Base-by-base conservation (phyloP, 2,888 invertebrate species). In the Eudasyphora cyanicolor region DNA sequence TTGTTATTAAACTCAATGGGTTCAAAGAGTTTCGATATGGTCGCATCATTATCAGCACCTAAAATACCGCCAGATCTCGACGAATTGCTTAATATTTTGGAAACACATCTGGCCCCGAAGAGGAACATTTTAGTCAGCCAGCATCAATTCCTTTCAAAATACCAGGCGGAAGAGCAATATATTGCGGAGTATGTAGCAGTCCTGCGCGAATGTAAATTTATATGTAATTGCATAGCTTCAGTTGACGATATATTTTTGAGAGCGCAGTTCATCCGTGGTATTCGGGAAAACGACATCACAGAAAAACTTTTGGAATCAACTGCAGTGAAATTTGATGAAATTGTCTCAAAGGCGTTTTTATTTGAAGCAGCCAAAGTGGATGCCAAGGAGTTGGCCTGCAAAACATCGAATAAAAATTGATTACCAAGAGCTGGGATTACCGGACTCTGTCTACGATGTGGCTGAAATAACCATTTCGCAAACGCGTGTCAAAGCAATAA, bases 321-420 rank as follows among this genome's bases (percentile, higher is more conserved):
- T 24, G 4, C 77, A 4, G 51, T 17, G 7, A 27, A 54, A 17
- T 76, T 75, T 38, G 32, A 29, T 12, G 35, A 77, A 14, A 45
- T 60, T 27, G 45, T 78, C 2, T 1, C 69, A 67, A 76, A 62
- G 32, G 69, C 79, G n/a, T 1, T 80, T 6, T 62, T 67, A 2
- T 64, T 79, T 42, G 79, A 84, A 79, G 69, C 73, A 2, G 81
- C 82, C 2, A 64, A 76, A 54, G 49, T 35, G 14, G 32, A 81
- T 70, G 27, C 57, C 14, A 69, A 51, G n/a, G 35, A 67, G 51
- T 49, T 67, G 12, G 3, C 27, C 6, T n/a, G 35, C 6, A 21
- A 54, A n/a, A n/a, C n/a, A n/a, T n/a, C n/a, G 32, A 32, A 32
- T 8, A 1, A 57, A 57, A 57, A 27, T 73, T 2, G 42, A 57